These are phyloP conservation scores for Lethrus apterus DNA, from an alignment of 1,140 invertebrate genomes.

Conservation along the genomic window DNA sequence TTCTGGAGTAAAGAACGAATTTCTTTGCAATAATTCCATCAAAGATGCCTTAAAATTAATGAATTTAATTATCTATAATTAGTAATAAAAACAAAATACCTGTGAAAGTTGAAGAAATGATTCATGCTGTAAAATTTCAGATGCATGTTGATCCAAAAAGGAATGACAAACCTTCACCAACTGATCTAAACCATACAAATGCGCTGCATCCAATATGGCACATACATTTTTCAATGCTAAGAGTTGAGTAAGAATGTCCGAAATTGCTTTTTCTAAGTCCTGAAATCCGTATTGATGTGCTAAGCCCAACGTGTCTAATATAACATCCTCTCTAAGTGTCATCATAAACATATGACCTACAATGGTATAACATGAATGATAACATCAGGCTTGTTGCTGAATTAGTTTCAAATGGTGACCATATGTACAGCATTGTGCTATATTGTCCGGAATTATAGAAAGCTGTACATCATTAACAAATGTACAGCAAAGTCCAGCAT, in stretches of 20 bases:
- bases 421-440: too few relatives aligned
- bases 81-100: conserved; percentile 47
- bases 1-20: conserved; percentile 94
- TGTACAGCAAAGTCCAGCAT: too few relatives aligned
- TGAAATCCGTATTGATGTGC: conserved; percentile 93
- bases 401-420: too few relatives aligned
- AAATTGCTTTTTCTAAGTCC: conserved; percentile 85
- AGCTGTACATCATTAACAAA: too few relatives aligned
- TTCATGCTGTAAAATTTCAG: conserved; percentile 74
- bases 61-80: background rate
- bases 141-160: conserved; percentile 86
- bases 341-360: conserved; percentile 73
- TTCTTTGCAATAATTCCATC: conserved; percentile 76
- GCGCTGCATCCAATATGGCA: conserved; percentile 85
- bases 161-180: conserved; percentile 60
- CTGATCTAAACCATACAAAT: conserved; percentile 53
- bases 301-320: conserved; percentile 81
- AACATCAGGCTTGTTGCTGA: too few relatives aligned
- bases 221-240: conserved; percentile 85
- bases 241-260: conserved; percentile 84
- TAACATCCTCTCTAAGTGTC: conserved; percentile 74
- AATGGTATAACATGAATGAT: too few relatives aligned
- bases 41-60: conserved; percentile 55
- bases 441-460: too few relatives aligned
- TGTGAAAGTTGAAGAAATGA: conserved; percentile 78